These are phyloP conservation scores for Fistularia commersonii DNA, from an alignment of 2,797 vertebrate species.

Conservation along the genomic window DNA sequence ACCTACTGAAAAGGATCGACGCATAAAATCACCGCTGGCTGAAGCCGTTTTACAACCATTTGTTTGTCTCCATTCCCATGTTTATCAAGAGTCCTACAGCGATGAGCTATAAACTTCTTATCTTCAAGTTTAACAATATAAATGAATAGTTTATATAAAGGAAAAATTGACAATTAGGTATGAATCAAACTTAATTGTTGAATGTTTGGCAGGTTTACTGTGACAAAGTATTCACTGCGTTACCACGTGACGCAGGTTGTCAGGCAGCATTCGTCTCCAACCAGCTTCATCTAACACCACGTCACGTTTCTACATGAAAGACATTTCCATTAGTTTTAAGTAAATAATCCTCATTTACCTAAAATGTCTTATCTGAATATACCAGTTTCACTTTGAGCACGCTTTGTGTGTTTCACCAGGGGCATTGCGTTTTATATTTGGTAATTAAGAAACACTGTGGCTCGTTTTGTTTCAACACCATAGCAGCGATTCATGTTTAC, in stretches of 20 bases:
- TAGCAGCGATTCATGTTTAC: conserved; percentile 70
- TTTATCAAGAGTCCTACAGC: too few relatives aligned
- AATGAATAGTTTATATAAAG: too few relatives aligned
- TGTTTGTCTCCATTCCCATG: too few relatives aligned
- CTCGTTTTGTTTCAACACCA: conserved; percentile 55
- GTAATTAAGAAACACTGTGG: conserved; percentile 54
- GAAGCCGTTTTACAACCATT: too few relatives aligned
- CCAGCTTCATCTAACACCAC: conserved; percentile 22
- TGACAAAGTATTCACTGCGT: too few relatives aligned
- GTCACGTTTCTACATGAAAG: conserved; percentile 25
- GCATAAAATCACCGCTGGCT: too few relatives aligned
- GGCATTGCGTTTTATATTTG: conserved; percentile 43
- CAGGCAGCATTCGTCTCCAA: conserved; percentile 12
- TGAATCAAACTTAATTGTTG: too few relatives aligned
- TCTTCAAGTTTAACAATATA: too few relatives aligned
- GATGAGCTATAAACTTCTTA: too few relatives aligned
- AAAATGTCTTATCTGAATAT: conserved; percentile 21
- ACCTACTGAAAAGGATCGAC: too few relatives aligned
- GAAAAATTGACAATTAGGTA: too few relatives aligned
- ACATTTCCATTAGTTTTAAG: conserved; percentile 23
- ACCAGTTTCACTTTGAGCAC: conserved; percentile 13
- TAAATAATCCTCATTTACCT: conserved; percentile 23
- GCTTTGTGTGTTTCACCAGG: conserved; percentile 38
- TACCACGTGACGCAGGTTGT: background rate
- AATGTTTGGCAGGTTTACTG: too few relatives aligned